Evolutionary conservation across 2,113 vertebrate species (phyloP).

Genomic region (Zapus hudsonius): DNA sequence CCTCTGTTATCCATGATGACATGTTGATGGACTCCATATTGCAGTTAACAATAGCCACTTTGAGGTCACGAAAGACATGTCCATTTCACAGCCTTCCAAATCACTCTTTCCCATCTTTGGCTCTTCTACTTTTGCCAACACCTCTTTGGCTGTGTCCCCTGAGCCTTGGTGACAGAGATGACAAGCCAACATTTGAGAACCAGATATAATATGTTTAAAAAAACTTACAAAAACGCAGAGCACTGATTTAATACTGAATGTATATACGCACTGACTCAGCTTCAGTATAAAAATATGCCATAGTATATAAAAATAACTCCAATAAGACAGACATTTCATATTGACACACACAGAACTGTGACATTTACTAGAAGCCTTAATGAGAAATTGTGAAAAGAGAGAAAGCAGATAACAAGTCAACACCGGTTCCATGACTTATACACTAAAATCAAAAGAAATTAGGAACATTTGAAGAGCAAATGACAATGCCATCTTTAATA

Average conservation of each 20-base stretch:
- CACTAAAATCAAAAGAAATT: not conserved
- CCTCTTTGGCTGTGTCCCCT: too few species aligned
- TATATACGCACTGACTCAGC: not conserved
- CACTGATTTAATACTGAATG: slow-evolving; percentile 20
- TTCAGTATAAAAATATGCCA: slow-evolving; percentile 35
- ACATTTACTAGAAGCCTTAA: not conserved
- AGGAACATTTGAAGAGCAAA: not conserved
- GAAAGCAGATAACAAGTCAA: not conserved
- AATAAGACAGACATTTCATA: not conserved
- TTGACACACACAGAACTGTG: not conserved
- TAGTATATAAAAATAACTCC: slow-evolving; percentile 9
- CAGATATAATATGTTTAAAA: not conserved
- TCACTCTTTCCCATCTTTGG: too few species aligned
- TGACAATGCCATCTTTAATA: not conserved
- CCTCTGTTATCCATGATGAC: too few species aligned
- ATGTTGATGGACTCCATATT: too few species aligned
- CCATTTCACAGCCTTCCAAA: too few species aligned
- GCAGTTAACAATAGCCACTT: too few species aligned
- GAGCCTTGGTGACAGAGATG: too few species aligned
- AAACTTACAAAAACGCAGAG: slow-evolving; percentile 50
- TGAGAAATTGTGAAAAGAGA: slow-evolving; percentile 16
- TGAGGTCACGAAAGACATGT: too few species aligned
- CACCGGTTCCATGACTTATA: not conserved
- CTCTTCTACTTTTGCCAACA: too few species aligned
- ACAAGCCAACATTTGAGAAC: not conserved